Conservation (phyloP, 2,113 vertebrate species). For the Oxyruncus cristatus region DNA sequence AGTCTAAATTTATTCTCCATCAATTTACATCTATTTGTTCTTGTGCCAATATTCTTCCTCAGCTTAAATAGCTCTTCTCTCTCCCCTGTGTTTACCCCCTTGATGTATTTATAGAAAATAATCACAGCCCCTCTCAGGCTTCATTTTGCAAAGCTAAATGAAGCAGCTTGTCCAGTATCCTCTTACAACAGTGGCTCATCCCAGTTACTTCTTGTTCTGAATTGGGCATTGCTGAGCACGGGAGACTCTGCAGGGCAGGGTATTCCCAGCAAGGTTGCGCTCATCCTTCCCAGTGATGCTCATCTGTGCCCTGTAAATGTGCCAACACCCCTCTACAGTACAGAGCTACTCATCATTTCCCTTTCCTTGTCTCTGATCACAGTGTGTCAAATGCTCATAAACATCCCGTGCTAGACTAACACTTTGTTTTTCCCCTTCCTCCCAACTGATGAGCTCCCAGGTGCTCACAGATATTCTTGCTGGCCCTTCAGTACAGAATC, state of each 20-base stretch:
- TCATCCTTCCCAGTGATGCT: accelerated
- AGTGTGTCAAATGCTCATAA: background rate
- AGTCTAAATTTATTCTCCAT: background rate
- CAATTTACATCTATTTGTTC: conserved; percentile 55
- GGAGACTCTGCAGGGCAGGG: accelerated
- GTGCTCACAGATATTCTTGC: background rate
- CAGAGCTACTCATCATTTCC: background rate
- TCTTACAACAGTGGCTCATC: background rate
- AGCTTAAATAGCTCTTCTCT: conserved; percentile 37
- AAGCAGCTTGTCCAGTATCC: background rate
- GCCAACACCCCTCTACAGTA: background rate
- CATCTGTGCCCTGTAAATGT: background rate
- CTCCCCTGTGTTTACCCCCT: conserved; percentile 49
- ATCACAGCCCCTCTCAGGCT: conserved; percentile 22
- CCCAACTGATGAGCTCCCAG: background rate
- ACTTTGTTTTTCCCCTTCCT: background rate
- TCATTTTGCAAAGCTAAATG: background rate
- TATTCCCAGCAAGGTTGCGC: background rate
- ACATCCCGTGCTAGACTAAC: background rate
- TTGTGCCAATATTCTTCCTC: conserved; percentile 40
- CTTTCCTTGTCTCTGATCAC: background rate
- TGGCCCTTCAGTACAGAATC: background rate
- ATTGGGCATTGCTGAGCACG: background rate
- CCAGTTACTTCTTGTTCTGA: background rate
- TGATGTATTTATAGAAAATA: conserved; percentile 62